Percentiles rank a stretch among this genome's conserved stretches.
Evolutionary conservation across 2,113 vertebrate species (phyloP).

Genomic region (Grantiella picta): DNA sequence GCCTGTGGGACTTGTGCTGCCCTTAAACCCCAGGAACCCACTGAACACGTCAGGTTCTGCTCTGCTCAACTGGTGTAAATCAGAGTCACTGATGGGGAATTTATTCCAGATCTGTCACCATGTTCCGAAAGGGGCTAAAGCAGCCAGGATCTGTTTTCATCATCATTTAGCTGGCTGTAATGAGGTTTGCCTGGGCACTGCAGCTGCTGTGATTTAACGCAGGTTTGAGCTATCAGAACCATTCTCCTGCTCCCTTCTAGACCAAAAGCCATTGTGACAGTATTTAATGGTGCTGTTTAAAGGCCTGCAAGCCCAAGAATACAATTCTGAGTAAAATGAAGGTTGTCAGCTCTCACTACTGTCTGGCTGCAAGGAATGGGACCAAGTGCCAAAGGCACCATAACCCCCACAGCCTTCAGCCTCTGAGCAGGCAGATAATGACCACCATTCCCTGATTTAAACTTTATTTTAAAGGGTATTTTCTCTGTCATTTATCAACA

Average conservation of each 20-base stretch:
- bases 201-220: background rate
- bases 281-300: background rate
- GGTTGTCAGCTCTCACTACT: background rate
- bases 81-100: background rate
- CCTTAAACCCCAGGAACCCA: background rate
- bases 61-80: background rate
- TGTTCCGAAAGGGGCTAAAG: background rate
- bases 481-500: background rate
- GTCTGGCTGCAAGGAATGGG: background rate
- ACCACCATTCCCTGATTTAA: background rate
- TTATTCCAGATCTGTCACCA: background rate
- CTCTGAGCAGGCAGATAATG: background rate
- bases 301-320: background rate
- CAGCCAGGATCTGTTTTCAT: background rate
- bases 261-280: background rate
- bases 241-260: background rate
- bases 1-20: background rate
- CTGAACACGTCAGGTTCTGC: background rate
- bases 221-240: background rate
- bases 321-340: background rate
- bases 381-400: background rate
- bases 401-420: background rate
- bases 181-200: background rate
- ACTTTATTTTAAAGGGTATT: background rate
- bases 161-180: background rate